A percentile compares a stretch with the other conserved stretches of the same genome.
Conservation (phyloP, 2,797 vertebrate species). For the Anas flavirostris region DNA sequence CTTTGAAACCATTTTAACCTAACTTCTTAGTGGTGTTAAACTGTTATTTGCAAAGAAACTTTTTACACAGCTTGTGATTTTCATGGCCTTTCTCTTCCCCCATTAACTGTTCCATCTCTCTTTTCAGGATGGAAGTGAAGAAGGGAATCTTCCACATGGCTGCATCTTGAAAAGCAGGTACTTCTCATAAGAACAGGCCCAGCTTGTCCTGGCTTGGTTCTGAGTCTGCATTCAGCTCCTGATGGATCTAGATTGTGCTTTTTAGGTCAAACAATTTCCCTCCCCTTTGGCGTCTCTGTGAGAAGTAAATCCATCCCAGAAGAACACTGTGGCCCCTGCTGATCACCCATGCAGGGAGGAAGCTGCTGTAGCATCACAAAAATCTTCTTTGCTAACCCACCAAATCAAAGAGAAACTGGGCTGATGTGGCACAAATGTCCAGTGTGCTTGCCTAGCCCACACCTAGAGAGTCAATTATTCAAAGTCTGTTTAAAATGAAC, state of each 20-base stretch:
- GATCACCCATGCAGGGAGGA: neutral
- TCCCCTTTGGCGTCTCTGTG: neutral
- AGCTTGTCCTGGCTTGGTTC: neutral
- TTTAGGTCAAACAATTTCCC: neutral
- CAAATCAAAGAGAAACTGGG: neutral
- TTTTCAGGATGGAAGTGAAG: slow-evolving; percentile 42
- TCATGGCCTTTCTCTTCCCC: slow-evolving; percentile 30
- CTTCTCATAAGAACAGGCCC: neutral
- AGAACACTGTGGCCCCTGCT: neutral
- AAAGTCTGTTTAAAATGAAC: neutral
- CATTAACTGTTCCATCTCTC: slow-evolving; percentile 50
- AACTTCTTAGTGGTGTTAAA: slow-evolving; percentile 75
- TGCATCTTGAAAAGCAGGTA: neutral
- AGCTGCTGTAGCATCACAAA: neutral
- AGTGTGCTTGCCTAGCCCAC: rapidly evolving
- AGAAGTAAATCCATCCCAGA: neutral
- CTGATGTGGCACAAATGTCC: neutral
- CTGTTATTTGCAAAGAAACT: slow-evolving; percentile 76
- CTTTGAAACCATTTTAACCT: slow-evolving; percentile 78
- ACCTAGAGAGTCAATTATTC: neutral
- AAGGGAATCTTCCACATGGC: slow-evolving; percentile 6
- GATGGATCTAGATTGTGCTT: neutral
- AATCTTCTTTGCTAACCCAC: neutral
- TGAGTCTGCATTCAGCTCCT: neutral
- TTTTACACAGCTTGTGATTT: slow-evolving; percentile 69